Percentiles rank a stretch among this genome's conserved stretches.
Evolutionary conservation across 2,113 vertebrate genomes (phyloP).

Genomic region (Microtus pennsylvanicus): DNA sequence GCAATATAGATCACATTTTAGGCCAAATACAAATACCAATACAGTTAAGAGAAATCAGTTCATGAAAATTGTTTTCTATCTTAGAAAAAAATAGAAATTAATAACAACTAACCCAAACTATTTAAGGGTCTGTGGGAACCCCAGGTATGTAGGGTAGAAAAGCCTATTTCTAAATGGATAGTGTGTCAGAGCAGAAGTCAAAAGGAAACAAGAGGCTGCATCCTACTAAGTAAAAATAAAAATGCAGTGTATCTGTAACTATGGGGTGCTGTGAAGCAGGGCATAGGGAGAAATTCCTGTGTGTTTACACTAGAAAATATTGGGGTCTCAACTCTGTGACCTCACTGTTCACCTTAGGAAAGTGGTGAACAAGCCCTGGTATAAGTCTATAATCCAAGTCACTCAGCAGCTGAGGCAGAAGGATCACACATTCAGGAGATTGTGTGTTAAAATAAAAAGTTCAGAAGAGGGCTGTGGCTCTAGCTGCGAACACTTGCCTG

Average conservation of each 20-base stretch:
- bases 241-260: not conserved
- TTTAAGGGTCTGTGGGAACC: not conserved
- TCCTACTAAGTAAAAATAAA: conserved; percentile 21
- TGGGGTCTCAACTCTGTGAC: not conserved
- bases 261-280: not conserved
- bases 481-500: not conserved
- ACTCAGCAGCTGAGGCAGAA: not conserved
- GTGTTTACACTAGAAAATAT: not conserved
- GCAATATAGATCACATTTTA: not conserved
- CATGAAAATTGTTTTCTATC: not conserved
- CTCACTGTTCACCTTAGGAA: not conserved
- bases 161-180: not conserved
- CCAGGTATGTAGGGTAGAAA: not conserved
- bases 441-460: not conserved
- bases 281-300: not conserved
- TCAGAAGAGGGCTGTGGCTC: not conserved
- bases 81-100: conserved; percentile 24
- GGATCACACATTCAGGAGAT: not conserved
- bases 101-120: not conserved
- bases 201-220: not conserved
- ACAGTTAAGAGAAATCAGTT: conserved; percentile 6
- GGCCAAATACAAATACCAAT: not conserved
- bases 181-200: not conserved
- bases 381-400: not conserved
- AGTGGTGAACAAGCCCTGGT: not conserved